Conservation (phyloP, 2,888 invertebrate species). For the Cerastoderma edule region DNA sequence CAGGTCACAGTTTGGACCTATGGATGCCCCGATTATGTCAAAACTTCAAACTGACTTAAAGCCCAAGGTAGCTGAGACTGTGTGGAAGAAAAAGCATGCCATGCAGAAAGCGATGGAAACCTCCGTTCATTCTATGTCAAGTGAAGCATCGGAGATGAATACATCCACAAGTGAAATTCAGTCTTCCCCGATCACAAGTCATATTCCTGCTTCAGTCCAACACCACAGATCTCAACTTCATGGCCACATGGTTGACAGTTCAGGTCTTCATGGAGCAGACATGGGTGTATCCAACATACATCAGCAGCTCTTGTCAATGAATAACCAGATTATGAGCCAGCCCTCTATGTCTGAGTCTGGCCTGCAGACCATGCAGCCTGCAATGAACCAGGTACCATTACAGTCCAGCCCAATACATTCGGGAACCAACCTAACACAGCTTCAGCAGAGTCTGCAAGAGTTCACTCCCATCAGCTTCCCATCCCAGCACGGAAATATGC, state of each 20-base stretch:
- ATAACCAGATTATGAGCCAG: slow-evolving; percentile 42
- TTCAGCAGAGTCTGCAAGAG: slow-evolving; percentile 52
- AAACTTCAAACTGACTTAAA: slow-evolving; percentile 30
- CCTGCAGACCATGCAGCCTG: slow-evolving; percentile 29
- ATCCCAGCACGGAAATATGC: slow-evolving; percentile 33
- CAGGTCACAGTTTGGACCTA: slow-evolving; percentile 79
- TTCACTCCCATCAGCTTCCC: slow-evolving; percentile 52
- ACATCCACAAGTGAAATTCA: slow-evolving; percentile 25
- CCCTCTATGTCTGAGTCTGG: slow-evolving; percentile 29
- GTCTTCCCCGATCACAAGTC: slow-evolving; percentile 42
- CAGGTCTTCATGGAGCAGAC: slow-evolving; percentile 23
- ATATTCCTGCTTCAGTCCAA: slow-evolving; percentile 7
- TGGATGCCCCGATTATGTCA: slow-evolving; percentile 69
- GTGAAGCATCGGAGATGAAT: slow-evolving; percentile 33
- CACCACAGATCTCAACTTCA: neutral
- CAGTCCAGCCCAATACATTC: slow-evolving; percentile 48
- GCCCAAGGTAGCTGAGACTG: slow-evolving; percentile 40
- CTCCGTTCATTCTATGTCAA: slow-evolving; percentile 34
- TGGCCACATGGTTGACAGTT: neutral
- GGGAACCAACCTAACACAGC: slow-evolving; percentile 30
- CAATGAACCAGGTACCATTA: slow-evolving; percentile 40
- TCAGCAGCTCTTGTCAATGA: slow-evolving; percentile 51
- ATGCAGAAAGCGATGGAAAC: slow-evolving; percentile 58
- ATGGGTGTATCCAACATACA: slow-evolving; percentile 40
- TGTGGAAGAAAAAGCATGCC: slow-evolving; percentile 60